Evolutionary conservation across 2,113 vertebrate species (phyloP).

Genomic region (Puntigrus tetrazona): DNA sequence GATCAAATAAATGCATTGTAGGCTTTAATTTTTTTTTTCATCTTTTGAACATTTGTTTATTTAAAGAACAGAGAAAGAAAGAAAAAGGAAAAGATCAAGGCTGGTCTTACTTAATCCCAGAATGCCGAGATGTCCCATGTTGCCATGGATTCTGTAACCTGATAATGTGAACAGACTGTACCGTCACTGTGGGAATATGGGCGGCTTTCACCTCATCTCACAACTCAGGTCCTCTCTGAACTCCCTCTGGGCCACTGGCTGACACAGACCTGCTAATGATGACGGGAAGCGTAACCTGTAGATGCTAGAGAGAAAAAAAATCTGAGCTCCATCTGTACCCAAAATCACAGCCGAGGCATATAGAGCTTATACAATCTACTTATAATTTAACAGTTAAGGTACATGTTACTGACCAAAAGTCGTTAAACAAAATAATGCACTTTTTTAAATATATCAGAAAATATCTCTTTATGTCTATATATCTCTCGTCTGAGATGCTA

Average conservation of each 20-base stretch:
- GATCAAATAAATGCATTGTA: background rate
- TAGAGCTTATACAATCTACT: background rate
- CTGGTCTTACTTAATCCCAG: slow-evolving; percentile 28
- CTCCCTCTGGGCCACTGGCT: slow-evolving; percentile 24
- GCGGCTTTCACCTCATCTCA: slow-evolving; percentile 53
- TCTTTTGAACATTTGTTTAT: background rate
- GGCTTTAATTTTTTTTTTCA: background rate
- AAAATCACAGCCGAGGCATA: background rate
- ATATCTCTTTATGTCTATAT: too few relatives aligned
- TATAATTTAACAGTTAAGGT: background rate
- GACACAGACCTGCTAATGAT: slow-evolving; percentile 26
- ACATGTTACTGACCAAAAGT: background rate
- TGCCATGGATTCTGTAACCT: slow-evolving; percentile 68
- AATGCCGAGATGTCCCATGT: slow-evolving; percentile 52
- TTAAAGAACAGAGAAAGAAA: background rate
- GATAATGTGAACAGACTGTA: slow-evolving; percentile 57
- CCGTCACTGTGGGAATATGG: slow-evolving; percentile 55
- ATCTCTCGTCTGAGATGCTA: too few relatives aligned
- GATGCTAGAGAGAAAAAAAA: background rate
- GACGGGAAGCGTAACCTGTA: slow-evolving; percentile 27
- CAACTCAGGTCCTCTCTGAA: slow-evolving; percentile 54
- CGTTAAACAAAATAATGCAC: background rate
- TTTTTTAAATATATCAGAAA: background rate
- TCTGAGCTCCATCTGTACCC: background rate
- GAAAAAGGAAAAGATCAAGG: background rate